Evolutionary conservation across 2,888 invertebrate species (phyloP).

Genomic region (Aphidius colemani): DNA sequence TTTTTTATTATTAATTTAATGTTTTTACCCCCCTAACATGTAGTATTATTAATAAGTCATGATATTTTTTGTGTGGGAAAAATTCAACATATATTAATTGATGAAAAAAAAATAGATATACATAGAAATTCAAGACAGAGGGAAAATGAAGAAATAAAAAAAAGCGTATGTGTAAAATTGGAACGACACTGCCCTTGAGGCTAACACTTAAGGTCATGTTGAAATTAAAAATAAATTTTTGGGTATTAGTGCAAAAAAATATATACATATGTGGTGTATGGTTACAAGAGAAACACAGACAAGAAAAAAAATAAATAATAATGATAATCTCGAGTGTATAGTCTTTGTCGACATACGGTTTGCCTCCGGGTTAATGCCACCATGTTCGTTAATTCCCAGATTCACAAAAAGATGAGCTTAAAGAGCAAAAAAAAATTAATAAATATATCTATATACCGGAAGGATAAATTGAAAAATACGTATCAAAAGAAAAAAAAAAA

Average conservation of each 20-base stretch:
- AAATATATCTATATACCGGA: background rate
- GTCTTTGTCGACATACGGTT: constrained; percentile 34
- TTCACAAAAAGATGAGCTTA: constrained; percentile 1
- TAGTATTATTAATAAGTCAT: background rate
- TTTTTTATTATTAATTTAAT: background rate
- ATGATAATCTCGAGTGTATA: background rate
- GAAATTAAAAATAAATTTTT: constrained; percentile 4
- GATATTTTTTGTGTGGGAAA: background rate
- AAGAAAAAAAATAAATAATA: constrained; percentile 1
- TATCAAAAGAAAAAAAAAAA: background rate
- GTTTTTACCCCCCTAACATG: background rate
- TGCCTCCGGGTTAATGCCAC: constrained; percentile 35
- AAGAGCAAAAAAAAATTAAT: no score
- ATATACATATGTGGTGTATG: background rate
- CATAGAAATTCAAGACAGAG: background rate
- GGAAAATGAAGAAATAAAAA: constrained; percentile 8
- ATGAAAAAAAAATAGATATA: no score
- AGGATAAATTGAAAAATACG: background rate
- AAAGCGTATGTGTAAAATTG: background rate
- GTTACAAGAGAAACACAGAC: background rate
- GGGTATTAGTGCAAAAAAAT: background rate
- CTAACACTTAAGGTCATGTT: background rate
- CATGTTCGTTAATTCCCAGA: background rate
- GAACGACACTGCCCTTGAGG: background rate
- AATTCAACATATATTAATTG: no score